These are phyloP conservation scores for Neodiprion pinetum DNA, from an alignment of 1,140 invertebrate species.

Conservation along the genomic window DNA sequence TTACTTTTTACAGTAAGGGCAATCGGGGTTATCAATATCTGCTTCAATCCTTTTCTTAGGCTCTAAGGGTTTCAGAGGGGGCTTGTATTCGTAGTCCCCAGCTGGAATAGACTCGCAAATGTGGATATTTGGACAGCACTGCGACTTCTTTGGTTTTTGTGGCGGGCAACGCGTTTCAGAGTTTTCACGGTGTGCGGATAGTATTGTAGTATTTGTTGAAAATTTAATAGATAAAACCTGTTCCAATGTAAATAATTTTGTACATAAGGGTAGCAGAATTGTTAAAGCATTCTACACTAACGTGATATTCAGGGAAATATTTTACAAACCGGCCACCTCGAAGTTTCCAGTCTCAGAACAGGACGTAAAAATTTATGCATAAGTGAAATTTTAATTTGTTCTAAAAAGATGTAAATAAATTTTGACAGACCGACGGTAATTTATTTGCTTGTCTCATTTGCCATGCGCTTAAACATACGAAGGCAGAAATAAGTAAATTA, in stretches of 20 bases:
- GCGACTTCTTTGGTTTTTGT: not conserved
- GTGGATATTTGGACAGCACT: constrained; percentile 1
- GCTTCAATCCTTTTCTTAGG: not conserved
- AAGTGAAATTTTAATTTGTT: not conserved
- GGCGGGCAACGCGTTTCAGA: not conserved
- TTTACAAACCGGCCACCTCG: not conserved
- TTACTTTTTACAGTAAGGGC: constrained; percentile 10
- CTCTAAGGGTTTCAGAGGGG: not conserved
- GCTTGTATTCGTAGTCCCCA: not conserved
- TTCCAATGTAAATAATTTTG: not conserved
- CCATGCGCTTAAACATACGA: no score
- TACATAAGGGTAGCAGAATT: not conserved
- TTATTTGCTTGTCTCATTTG: no score
- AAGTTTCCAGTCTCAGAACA: not conserved
- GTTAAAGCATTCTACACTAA: no score
- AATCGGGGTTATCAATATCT: constrained; percentile 13
- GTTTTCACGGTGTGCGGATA: constrained; percentile 15
- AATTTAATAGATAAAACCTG: not conserved
- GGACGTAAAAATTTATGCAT: not conserved
- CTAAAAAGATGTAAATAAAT: no score
- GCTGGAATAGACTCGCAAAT: not conserved
- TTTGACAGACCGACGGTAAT: no score
- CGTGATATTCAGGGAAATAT: not conserved
- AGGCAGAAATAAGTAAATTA: not conserved
- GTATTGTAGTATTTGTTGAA: not conserved